Conservation (phyloP, 2,888 invertebrate genomes). For the Tetheella fluctuosa region DNA sequence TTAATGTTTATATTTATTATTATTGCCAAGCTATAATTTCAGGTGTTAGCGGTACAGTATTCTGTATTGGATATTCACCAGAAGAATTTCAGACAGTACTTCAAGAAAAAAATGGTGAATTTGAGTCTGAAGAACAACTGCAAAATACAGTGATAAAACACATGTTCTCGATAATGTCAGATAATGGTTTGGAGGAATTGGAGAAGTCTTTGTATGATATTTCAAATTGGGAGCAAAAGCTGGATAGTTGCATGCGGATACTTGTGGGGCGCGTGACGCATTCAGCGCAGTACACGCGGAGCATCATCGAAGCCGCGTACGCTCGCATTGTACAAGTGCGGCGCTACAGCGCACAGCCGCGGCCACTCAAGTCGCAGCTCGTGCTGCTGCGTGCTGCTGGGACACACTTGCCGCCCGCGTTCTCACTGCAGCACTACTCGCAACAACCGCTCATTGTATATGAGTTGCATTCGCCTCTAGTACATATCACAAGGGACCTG, state of each 20-base stretch:
- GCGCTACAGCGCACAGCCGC: constrained; percentile 22
- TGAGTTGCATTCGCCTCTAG: constrained; percentile 36
- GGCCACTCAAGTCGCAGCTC: constrained; percentile 40
- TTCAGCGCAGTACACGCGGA: constrained; percentile 48
- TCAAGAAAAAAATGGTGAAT: constrained; percentile 30
- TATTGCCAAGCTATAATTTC: constrained; percentile 17
- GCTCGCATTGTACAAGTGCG: constrained; percentile 39
- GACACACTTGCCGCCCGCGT: constrained; percentile 22
- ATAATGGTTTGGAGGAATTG: constrained; percentile 25
- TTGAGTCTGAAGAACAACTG: constrained; percentile 33
- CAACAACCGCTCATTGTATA: constrained; percentile 28
- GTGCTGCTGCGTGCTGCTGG: constrained; percentile 34
- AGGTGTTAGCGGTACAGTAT: constrained; percentile 60
- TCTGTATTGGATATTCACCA: constrained; percentile 57
- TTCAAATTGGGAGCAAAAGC: constrained; percentile 45
- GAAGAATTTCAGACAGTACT: constrained; percentile 40
- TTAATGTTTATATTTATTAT: not conserved
- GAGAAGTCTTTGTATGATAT: constrained; percentile 24
- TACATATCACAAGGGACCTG: constrained; percentile 38
- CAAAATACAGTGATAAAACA: constrained; percentile 44
- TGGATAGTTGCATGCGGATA: constrained; percentile 37
- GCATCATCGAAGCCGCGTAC: constrained; percentile 45
- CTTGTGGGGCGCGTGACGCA: constrained; percentile 42
- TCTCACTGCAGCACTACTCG: constrained; percentile 29
- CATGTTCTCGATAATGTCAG: constrained; percentile 45